These are phyloP conservation scores for Pteronotus mesoamericanus DNA, from an alignment of 2,797 vertebrate genomes.

Conservation along the genomic window DNA sequence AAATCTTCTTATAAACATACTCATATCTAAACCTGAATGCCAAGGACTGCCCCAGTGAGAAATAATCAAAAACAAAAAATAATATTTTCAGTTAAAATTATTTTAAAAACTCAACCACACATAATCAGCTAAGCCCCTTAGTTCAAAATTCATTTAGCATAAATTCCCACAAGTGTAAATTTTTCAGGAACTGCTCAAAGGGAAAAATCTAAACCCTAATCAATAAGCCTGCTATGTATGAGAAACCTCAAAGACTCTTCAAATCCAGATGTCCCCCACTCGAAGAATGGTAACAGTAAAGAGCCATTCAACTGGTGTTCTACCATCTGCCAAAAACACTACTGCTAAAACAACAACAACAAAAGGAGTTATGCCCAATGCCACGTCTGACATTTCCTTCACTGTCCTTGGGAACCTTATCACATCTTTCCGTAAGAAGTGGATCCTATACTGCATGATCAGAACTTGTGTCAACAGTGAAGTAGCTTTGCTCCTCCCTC, in stretches of 20 bases:
- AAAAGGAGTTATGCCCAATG: slow-evolving; percentile 63
- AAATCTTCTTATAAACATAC: neutral
- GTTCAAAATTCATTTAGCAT: neutral
- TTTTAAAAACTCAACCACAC: neutral
- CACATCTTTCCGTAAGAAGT: slow-evolving; percentile 79
- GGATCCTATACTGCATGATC: slow-evolving; percentile 80
- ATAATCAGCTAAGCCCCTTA: neutral
- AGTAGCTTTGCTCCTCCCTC: slow-evolving; percentile 79
- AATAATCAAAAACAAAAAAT: neutral
- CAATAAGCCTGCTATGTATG: neutral
- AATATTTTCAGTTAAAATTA: slow-evolving; percentile 26
- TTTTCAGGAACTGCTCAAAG: neutral
- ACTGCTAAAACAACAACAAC: slow-evolving; percentile 60
- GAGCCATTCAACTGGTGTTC: neutral
- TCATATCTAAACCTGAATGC: neutral
- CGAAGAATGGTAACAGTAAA: slow-evolving; percentile 44
- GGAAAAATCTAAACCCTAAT: slow-evolving; percentile 55
- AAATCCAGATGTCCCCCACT: slow-evolving; percentile 50
- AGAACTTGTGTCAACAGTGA: slow-evolving; percentile 79
- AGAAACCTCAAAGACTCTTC: slow-evolving; percentile 49
- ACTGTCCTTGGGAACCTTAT: slow-evolving; percentile 70
- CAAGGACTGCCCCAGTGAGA: neutral
- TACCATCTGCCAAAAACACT: slow-evolving; percentile 58
- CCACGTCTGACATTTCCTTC: slow-evolving; percentile 73
- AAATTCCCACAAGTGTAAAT: neutral